Percentiles rank a stretch among this genome's conserved stretches.
Evolutionary conservation across 2,888 invertebrate genomes (phyloP).

Genomic region (Agonopterix arenella): DNA sequence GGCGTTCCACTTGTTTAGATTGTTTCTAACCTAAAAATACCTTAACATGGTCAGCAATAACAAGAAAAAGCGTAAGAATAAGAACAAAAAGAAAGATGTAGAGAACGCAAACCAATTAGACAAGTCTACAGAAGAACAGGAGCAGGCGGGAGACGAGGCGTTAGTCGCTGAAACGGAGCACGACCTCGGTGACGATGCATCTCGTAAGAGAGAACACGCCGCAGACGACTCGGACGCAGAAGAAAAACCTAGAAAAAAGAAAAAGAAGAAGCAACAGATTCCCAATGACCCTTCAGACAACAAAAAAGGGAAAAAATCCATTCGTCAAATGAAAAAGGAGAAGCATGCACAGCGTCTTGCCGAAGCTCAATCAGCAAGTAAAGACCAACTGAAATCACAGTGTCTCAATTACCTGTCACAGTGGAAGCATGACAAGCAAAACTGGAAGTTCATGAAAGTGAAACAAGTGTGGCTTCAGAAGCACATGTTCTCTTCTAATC

Average conservation of each 20-base stretch:
- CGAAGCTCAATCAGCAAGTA: constrained; percentile 69
- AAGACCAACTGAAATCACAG: constrained; percentile 75
- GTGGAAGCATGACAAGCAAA: constrained; percentile 82
- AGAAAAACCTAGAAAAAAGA: constrained; percentile 44
- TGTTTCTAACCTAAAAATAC: not conserved
- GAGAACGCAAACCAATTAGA: not conserved
- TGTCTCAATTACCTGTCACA: constrained; percentile 82
- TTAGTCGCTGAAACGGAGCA: not conserved
- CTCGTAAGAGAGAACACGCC: constrained; percentile 18
- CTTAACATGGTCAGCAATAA: constrained; percentile 30
- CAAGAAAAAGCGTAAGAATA: constrained; percentile 35
- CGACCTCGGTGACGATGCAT: constrained; percentile 8
- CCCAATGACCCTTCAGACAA: constrained; percentile 37
- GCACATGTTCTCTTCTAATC: constrained; percentile 78
- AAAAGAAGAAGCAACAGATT: constrained; percentile 44
- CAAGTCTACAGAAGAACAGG: not conserved
- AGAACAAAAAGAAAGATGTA: constrained; percentile 6
- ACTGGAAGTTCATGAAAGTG: constrained; percentile 90
- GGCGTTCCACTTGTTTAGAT: not conserved
- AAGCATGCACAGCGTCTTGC: constrained; percentile 76
- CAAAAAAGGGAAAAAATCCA: constrained; percentile 75
- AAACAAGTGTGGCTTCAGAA: constrained; percentile 86
- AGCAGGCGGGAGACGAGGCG: not conserved
- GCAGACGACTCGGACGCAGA: constrained; percentile 39
- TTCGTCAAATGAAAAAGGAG: constrained; percentile 80